Evolutionary conservation across 2,113 vertebrate species (phyloP), one percentile per base, ranked within the genome.

Genomic region (Syngnathus typhle): DNA sequence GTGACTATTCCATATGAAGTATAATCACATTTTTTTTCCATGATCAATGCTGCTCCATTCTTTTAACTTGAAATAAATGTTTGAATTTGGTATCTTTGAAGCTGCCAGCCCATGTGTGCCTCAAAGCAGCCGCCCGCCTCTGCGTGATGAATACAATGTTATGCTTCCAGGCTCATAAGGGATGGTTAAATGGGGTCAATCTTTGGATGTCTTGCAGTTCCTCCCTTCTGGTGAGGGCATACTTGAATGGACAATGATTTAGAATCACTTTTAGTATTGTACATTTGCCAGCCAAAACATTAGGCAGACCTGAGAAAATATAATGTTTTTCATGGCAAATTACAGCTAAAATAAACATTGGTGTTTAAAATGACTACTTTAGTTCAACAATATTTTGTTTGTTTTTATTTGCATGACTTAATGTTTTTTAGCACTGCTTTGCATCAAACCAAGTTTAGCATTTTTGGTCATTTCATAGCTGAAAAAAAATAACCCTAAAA

Each of bases 1-100:
- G 78, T 77, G 68, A 83, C 73, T 76, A 84, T 81, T 85, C 71
- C 79, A 77, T 90, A 85, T 74, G 76, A 74, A 86, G 70, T 69
- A 81, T 83, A 83, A 88, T 88, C 87, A 84, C 83, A 88, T 82
- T 83, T n/a, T 52, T 52, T 52, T 52, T 10, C 8, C 75, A 84
- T 78, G 74, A 69, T 81, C 73, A 82, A 79, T 79, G 74, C 77
- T 85, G 79, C 87, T 84, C 76, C 77, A 85, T 84, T 78, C 75
- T 86, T 77, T 72, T 81, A 82, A 73, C 65, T 60, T 77, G 78
- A 82, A 86, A 88, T 89, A 88, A 89, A 89, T 87, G 80, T 87
- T 85, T 83, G 68, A 67, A 59, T 85, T 85, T 86, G 78, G 68
- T 81, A 79, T 83, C 75, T 81, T 85, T 78, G 72, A 71, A 66